phyloP scores from a whole-genome alignment of 2,113 vertebrate species.

The Bos taurus region ARS-UCD2.0 NC_037339.1:7960001-7960500 shows the following conservation, averaged over 20 bases:
- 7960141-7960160: background rate
- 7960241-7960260: background rate
- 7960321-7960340: background rate
- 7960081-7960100: background rate
- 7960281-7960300: background rate
- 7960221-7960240: background rate
- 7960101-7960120: background rate
- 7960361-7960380: background rate
- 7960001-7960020: background rate
- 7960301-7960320: background rate
- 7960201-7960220: background rate
- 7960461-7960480: background rate
- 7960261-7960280: background rate
- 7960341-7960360: background rate
- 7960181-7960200: background rate
- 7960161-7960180: background rate
- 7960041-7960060: background rate
- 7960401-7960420: background rate
- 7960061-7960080: background rate
- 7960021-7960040: background rate
- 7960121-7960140: background rate
- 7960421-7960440: background rate
- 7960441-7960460: background rate
- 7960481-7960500: background rate
- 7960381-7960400: background rate